Base-by-base conservation (phyloP, 2,888 invertebrate species). In the Aleiodes testaceus region DNA sequence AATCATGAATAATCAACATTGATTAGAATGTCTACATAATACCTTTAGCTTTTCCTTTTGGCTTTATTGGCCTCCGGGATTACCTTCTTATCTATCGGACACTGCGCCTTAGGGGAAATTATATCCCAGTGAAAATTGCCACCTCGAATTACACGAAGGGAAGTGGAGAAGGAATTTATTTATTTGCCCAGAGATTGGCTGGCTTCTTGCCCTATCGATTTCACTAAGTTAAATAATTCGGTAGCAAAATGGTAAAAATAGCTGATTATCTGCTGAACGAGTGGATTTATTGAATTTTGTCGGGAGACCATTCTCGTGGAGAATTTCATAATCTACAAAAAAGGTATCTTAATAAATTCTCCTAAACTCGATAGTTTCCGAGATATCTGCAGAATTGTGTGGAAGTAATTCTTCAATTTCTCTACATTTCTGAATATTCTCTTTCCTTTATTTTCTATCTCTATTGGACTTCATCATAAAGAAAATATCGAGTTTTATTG, bases 11-110 rank as follows among this genome's bases (percentile, higher is more conserved):
- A 52, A 20, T 20, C 16, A 52, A 52, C 20, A 22, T n/a, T 9
- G 7, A n/a, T 11, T 52, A 22, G 11, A 22, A 52, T 52, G 52
- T 52, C 22, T 22, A 52, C 52, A 22, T 22, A 22, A 52, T 22
- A 12, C 22, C 52, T 22, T 12, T 12, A 5, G 12, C n/a, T 52
- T 22, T 22, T 11, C 52, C 22, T 52, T 36, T 20, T 4, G 52
- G 12, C 52, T 52, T 52, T 22, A 52, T 52, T 52, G 52, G 52
- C 52, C 52, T 22, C 12, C 3, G 52, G 52, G 52, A 52, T 52
- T 52, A 52, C 22, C 22, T 36, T 22, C 52, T 52, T 52, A 52
- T 52, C 52, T 22, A 20, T 22, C n/a, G 20, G 3, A 22, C 36
- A 36, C 36, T 2, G 20, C 22, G 22, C 22, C 52, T 52, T 52